Percentiles rank a stretch among this genome's conserved stretches.
phyloP scores from a whole-genome alignment of 2,797 vertebrate species.

The Bovichtus diacanthus region DNA sequence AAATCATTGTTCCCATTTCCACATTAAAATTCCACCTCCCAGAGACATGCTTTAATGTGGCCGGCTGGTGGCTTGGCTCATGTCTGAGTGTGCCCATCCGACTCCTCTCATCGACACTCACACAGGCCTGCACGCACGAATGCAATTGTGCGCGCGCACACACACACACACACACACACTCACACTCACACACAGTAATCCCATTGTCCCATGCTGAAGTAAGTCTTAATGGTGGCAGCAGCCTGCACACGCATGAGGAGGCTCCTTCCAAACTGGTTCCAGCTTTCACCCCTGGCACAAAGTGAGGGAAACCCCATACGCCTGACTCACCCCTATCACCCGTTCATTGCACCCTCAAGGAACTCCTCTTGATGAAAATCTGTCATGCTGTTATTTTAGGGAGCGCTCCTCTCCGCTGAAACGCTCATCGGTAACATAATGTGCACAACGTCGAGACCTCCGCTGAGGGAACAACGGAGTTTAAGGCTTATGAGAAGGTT shows the following conservation, averaged over 20 bases:
- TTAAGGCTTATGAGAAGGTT: neutral
- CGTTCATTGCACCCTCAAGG: constrained; percentile 15
- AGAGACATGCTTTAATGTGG: constrained; percentile 84
- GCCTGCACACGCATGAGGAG: constrained; percentile 44
- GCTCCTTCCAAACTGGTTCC: constrained; percentile 58
- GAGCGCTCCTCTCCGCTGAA: neutral
- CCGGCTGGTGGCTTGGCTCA: constrained; percentile 83
- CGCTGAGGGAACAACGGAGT: neutral
- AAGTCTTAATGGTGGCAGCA: constrained; percentile 57
- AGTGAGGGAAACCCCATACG: constrained; percentile 53
- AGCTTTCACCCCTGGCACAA: constrained; percentile 58
- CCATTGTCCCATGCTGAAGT: constrained; percentile 53
- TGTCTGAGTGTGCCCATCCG: constrained; percentile 79
- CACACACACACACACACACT: neutral
- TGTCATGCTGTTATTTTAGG: constrained; percentile 20
- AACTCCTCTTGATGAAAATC: constrained; percentile 18
- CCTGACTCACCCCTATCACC: constrained; percentile 30
- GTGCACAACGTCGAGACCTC: neutral
- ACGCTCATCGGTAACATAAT: neutral
- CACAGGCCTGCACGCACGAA: constrained; percentile 37
- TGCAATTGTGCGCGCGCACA: constrained; percentile 31
- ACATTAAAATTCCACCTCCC: constrained; percentile 85
- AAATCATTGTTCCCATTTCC: constrained; percentile 86
- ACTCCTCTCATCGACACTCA: constrained; percentile 40
- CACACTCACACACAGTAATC: constrained; percentile 43